These are phyloP conservation scores for Tupaia tana DNA, from an alignment of 2,113 vertebrate species.

Conservation along the genomic window DNA sequence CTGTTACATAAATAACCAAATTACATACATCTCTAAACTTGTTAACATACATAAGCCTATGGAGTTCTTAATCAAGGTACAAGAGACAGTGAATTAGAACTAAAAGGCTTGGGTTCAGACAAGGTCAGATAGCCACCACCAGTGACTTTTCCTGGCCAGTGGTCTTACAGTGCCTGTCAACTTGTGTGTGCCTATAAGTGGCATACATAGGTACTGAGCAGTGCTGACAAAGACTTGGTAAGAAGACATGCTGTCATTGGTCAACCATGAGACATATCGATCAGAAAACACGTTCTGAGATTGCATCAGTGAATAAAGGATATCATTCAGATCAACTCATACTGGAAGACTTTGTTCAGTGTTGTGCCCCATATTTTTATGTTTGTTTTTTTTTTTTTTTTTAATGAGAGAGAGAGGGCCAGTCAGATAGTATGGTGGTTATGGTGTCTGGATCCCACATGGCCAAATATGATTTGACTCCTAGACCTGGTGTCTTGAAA, in stretches of 20 bases:
- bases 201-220: neutral
- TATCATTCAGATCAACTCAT: neutral
- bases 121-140: neutral
- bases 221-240: neutral
- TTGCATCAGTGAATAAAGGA: neutral
- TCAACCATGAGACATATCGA: neutral
- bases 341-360: neutral
- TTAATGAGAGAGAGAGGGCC: too few relatives aligned
- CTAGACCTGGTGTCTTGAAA: too few relatives aligned
- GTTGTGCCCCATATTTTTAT: neutral
- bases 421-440: too few relatives aligned
- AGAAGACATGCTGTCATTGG: neutral
- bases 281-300: neutral
- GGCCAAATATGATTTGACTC: too few relatives aligned
- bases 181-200: neutral
- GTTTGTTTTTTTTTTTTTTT: too few relatives aligned
- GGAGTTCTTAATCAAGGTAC: neutral
- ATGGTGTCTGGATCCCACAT: too few relatives aligned
- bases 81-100: neutral
- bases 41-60: neutral
- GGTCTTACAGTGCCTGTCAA: neutral
- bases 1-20: slow-evolving; percentile 1
- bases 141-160: neutral
- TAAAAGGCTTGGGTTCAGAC: neutral
- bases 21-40: neutral